A percentile compares a stretch with the other conserved stretches of the same genome.
Conservation (phyloP, 2,888 invertebrate genomes). For the Carterocephalus palaemon region DNA sequence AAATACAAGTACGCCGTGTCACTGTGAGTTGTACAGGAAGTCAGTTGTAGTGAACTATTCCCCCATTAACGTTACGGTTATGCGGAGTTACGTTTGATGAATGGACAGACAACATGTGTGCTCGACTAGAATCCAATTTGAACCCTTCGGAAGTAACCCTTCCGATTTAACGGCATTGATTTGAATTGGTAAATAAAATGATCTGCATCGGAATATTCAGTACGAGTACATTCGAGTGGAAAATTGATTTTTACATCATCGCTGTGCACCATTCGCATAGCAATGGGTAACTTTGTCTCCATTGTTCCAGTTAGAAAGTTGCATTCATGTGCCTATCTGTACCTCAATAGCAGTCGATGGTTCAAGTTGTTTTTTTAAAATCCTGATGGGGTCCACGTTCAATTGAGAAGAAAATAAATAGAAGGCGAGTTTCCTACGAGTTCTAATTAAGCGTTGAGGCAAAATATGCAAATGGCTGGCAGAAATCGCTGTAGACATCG, state of each 20-base stretch:
- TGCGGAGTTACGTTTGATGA: slow-evolving; percentile 75
- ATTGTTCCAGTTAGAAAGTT: too few species aligned
- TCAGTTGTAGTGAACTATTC: slow-evolving; percentile 63
- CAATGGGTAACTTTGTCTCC: too few species aligned
- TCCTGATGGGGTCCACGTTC: slow-evolving; percentile 8
- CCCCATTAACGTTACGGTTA: slow-evolving; percentile 65
- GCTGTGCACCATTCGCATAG: too few species aligned
- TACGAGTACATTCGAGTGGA: slow-evolving; percentile 9
- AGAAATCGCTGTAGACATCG: slow-evolving; percentile 66
- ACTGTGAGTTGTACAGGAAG: slow-evolving; percentile 49
- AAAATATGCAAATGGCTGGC: slow-evolving; percentile 65
- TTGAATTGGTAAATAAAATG: slow-evolving; percentile 67
- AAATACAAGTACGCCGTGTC: slow-evolving; percentile 34
- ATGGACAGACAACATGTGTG: slow-evolving; percentile 68
- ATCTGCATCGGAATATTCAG: slow-evolving; percentile 8
- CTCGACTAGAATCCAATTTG: slow-evolving; percentile 69
- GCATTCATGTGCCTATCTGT: too few species aligned
- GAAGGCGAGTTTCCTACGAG: slow-evolving; percentile 20
- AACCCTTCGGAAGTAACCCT: slow-evolving; percentile 68
- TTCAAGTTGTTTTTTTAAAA: slow-evolving; percentile 4
- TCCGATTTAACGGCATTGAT: slow-evolving; percentile 64
- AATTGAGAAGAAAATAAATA: slow-evolving; percentile 25
- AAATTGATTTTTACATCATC: slow-evolving; percentile 24
- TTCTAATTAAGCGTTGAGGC: slow-evolving; percentile 53
- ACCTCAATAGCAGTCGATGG: background rate